phyloP scores from a whole-genome alignment of 1,140 invertebrate species.

The Calliopsis andreniformis region DNA sequence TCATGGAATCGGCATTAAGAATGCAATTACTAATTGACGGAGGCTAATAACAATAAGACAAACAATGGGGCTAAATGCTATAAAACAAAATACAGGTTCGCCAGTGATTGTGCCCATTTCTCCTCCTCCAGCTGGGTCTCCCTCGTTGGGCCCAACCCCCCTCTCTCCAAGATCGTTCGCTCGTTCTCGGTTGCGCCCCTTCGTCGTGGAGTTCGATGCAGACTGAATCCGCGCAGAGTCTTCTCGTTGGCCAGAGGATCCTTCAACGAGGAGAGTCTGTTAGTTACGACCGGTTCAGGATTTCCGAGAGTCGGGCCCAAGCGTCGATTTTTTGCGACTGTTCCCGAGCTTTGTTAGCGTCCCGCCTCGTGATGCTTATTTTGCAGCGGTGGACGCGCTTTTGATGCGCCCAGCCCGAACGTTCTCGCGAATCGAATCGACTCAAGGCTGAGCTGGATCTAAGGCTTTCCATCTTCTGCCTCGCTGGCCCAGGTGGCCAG shows the following conservation, averaged over 20 bases:
- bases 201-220: constrained; percentile 52
- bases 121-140: constrained; percentile 15
- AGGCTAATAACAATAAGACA: constrained; percentile 81
- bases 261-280: constrained; percentile 32
- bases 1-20: constrained; percentile 81
- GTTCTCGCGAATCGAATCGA: neutral
- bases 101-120: constrained; percentile 63
- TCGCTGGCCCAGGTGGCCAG: no score
- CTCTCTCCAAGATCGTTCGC: neutral
- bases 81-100: constrained; percentile 80
- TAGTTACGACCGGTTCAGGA: constrained; percentile 75
- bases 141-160: constrained; percentile 14
- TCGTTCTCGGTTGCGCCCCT: constrained; percentile 15
- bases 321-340: constrained; percentile 63
- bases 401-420: neutral
- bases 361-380: constrained; percentile 9
- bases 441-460: neutral
- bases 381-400: neutral
- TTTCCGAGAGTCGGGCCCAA: constrained; percentile 71
- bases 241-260: constrained; percentile 12
- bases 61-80: constrained; percentile 80
- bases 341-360: constrained; percentile 50
- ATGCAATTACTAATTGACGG: constrained; percentile 81
- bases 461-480: no score
- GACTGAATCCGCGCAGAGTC: neutral